Evolutionary conservation across 2,113 vertebrate species (phyloP).

Genomic region (Entelurus aequoreus): DNA sequence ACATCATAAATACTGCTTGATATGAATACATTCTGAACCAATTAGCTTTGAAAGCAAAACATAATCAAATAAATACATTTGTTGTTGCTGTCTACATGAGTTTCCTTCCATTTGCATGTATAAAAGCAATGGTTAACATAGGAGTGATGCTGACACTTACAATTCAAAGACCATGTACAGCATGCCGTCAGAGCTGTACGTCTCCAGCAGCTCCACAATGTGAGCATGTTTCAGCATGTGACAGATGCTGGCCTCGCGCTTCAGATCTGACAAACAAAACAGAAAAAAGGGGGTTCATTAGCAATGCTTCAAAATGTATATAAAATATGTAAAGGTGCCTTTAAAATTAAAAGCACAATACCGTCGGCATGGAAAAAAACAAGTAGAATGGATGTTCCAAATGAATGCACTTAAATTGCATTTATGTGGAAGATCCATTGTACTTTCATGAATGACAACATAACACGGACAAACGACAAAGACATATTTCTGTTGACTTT

Average conservation of each 20-base stretch:
- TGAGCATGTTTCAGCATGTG: conserved; percentile 99
- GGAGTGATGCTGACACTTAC: conserved; percentile 33
- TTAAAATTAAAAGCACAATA: neutral
- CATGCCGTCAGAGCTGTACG: conserved; percentile 96
- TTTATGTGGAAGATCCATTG: neutral
- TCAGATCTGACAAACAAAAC: conserved; percentile 80
- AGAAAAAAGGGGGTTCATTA: neutral
- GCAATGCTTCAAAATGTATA: neutral
- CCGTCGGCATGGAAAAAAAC: neutral
- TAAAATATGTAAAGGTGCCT: neutral
- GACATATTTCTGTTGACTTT: too few species aligned
- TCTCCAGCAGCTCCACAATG: conserved; percentile 96
- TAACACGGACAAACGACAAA: neutral
- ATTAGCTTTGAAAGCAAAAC: too few species aligned
- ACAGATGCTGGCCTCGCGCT: conserved; percentile 98
- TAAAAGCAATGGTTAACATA: too few species aligned
- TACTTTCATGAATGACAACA: neutral
- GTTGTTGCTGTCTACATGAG: too few species aligned
- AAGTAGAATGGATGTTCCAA: neutral
- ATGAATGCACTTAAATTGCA: neutral
- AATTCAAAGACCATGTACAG: conserved; percentile 90
- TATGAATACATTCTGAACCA: too few species aligned
- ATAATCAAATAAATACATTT: too few species aligned
- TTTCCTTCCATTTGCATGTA: neutral
- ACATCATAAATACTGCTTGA: neutral